Evolutionary conservation across 2,113 vertebrate species (phyloP).

Genomic region (Saccopteryx leptura): DNA sequence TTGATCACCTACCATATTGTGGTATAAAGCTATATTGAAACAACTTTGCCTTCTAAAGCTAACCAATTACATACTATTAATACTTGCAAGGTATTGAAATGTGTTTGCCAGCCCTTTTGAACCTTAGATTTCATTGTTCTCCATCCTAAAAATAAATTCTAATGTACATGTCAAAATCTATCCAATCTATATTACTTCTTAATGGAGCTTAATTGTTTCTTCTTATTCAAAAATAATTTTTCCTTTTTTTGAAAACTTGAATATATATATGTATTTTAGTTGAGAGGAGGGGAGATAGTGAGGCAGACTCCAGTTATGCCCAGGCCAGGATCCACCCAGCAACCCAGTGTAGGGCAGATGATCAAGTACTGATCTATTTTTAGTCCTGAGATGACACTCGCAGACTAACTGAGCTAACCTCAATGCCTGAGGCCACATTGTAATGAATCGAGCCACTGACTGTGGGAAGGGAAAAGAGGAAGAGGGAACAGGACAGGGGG

Average conservation of each 20-base stretch:
- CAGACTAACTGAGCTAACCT: too few relatives aligned
- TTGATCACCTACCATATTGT: neutral
- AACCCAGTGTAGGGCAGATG: too few relatives aligned
- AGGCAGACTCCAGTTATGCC: too few relatives aligned
- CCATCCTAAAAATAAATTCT: neutral
- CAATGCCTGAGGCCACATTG: too few relatives aligned
- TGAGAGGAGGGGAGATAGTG: too few relatives aligned
- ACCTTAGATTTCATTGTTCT: neutral
- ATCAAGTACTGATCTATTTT: too few relatives aligned
- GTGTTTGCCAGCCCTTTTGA: neutral
- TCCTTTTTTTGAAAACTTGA: constrained; percentile 25
- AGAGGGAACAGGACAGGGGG: too few relatives aligned
- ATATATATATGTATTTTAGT: too few relatives aligned
- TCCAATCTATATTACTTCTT: neutral
- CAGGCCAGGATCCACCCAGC: too few relatives aligned
- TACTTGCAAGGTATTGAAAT: neutral
- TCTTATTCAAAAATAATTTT: neutral
- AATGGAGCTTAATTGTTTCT: neutral
- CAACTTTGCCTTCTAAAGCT: neutral
- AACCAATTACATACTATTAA: neutral
- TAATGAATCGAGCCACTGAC: too few relatives aligned
- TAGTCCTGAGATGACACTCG: too few relatives aligned
- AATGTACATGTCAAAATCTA: neutral
- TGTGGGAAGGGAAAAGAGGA: too few relatives aligned
- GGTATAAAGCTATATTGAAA: neutral